Conservation (phyloP, 1,140 invertebrate genomes). For the Eubasilissa regina region DNA sequence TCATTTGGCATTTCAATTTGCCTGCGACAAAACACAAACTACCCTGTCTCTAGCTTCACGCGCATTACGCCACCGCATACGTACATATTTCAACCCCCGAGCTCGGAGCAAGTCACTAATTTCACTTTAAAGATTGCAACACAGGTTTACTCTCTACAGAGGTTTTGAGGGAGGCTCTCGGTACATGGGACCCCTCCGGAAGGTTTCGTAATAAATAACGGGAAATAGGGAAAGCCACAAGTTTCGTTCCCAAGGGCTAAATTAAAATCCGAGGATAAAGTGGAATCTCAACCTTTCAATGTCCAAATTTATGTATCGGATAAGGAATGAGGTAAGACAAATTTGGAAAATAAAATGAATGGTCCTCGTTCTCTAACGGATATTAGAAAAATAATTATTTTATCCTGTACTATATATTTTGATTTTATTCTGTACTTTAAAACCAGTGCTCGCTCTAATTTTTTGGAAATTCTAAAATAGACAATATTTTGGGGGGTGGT, state of each 20-base stretch:
- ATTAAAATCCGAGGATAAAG: constrained; percentile 40
- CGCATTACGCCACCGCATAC: constrained; percentile 6
- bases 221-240: constrained; percentile 46
- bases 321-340: constrained; percentile 35
- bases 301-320: constrained; percentile 31
- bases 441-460: too few species aligned
- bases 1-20: too few species aligned
- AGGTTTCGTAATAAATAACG: constrained; percentile 46
- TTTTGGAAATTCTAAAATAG: too few species aligned
- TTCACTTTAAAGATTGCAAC: constrained; percentile 54
- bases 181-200: constrained; percentile 18
- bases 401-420: too few species aligned
- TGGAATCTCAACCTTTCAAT: constrained; percentile 28
- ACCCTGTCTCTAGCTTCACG: neutral
- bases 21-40: neutral
- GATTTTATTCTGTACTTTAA: too few species aligned
- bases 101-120: constrained; percentile 47
- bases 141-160: constrained; percentile 23
- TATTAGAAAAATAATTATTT: neutral
- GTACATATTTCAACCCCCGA: constrained; percentile 26
- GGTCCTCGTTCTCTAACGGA: neutral
- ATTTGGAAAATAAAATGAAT: constrained; percentile 28
- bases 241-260: constrained; percentile 37
- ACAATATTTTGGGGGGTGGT: too few species aligned
- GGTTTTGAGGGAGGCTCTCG: constrained; percentile 21